Percentiles rank a stretch among this genome's conserved stretches.
Conservation (phyloP, 2,888 invertebrate genomes). For the Eumacrocentrus americanus region DNA sequence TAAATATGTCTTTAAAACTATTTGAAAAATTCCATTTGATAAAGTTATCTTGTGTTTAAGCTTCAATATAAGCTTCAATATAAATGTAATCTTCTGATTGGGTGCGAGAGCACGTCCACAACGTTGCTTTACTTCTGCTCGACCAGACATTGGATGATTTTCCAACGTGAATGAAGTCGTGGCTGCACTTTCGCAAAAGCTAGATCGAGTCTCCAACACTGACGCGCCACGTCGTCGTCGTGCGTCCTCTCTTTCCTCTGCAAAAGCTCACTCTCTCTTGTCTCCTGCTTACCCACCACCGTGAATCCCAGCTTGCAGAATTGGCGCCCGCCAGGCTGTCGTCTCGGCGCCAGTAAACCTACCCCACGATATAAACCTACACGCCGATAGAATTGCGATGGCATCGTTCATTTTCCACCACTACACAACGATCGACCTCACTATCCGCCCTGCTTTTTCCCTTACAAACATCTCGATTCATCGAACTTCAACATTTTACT, state of each 20-base stretch:
- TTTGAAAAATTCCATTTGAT: background rate
- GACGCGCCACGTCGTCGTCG: constrained; percentile 2
- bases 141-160: background rate
- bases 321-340: constrained; percentile 60
- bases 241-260: constrained; percentile 17
- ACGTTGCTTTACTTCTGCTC: no score
- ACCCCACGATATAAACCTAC: constrained; percentile 39
- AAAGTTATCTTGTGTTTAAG: no score
- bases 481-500: no score
- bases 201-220: background rate
- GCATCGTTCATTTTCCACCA: constrained; percentile 32
- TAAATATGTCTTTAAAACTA: no score
- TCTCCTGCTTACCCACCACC: constrained; percentile 28
- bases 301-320: constrained; percentile 49
- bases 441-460: background rate
- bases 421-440: constrained; percentile 16
- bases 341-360: constrained; percentile 58
- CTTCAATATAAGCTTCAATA: no score
- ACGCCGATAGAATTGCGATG: constrained; percentile 45
- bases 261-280: constrained; percentile 11
- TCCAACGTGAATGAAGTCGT: background rate
- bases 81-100: no score
- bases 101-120: no score
- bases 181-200: background rate
- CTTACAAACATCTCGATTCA: background rate